Evolutionary conservation across 2,888 invertebrate genomes (phyloP), one percentile per base, ranked within the genome.

Genomic region (Helicoverpa assulta): DNA sequence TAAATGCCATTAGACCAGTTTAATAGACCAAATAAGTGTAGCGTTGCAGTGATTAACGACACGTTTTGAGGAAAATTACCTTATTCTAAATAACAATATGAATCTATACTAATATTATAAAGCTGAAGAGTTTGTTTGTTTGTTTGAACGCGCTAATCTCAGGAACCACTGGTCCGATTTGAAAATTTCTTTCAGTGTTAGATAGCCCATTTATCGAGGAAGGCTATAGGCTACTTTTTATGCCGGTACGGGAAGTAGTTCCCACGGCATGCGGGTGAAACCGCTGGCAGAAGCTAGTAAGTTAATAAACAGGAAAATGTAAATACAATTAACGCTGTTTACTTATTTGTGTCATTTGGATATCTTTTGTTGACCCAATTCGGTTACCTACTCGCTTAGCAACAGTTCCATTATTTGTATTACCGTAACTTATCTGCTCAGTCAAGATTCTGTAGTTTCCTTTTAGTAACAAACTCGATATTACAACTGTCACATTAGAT

Each of bases 241-340:
- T n/a, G n/a, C n/a, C n/a, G n/a, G n/a, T n/a, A n/a, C n/a, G n/a
- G n/a, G n/a, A n/a, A n/a, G n/a, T n/a, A n/a, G n/a, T n/a, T n/a
- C n/a, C n/a, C n/a, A n/a, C n/a, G n/a, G n/a, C n/a, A n/a, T n/a
- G n/a, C n/a, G n/a, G n/a, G n/a, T n/a, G n/a, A n/a, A n/a, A n/a
- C n/a, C n/a, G n/a, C n/a, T n/a, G n/a, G n/a, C n/a, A n/a, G n/a
- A n/a, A n/a, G n/a, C n/a, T n/a, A n/a, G n/a, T n/a, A 37, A 61
- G 6, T 6, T 3, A 33, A 67, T 29, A 16, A 67, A 75, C 58
- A 75, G 58, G 74, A 62, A 67, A 76, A 71, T 52, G 19, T 59
- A 29, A 75, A 62, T 19, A 62, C 16, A 26, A 47, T 61, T 60
- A 67, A 50, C 16, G n/a, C 8, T 73, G 18, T 59, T 67, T 78